A percentile compares a stretch with the other conserved stretches of the same genome.
Evolutionary conservation across 2,113 vertebrate species (phyloP).

Genomic region (Elanus axillaris): DNA sequence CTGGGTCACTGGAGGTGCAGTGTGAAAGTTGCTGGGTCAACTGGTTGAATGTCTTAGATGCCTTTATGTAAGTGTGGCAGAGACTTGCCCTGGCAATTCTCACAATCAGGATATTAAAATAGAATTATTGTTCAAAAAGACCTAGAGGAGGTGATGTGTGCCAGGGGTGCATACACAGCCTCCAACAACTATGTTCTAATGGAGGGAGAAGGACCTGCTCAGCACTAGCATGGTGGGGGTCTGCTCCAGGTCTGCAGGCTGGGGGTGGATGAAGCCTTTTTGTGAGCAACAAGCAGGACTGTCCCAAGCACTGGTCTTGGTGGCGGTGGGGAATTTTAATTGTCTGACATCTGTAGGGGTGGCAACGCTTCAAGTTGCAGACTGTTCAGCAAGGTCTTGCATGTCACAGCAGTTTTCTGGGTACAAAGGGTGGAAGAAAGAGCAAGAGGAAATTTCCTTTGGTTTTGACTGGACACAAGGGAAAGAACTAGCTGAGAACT

Average conservation of each 20-base stretch:
- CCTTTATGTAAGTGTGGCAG: not conserved
- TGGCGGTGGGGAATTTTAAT: not conserved
- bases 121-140: not conserved
- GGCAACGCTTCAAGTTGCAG: fast-evolving
- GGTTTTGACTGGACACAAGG: not conserved
- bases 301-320: not conserved
- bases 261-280: not conserved
- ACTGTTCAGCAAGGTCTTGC: not conserved
- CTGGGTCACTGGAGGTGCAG: not conserved
- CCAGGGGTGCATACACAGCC: not conserved
- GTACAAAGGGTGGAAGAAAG: not conserved
- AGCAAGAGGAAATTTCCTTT: not conserved
- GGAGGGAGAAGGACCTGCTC: not conserved
- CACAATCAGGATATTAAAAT: not conserved
- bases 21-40: not conserved
- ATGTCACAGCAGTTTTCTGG: not conserved
- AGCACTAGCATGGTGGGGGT: not conserved
- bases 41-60: not conserved
- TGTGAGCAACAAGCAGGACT: not conserved
- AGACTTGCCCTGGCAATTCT: not conserved
- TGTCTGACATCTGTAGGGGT: not conserved
- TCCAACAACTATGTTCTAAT: fast-evolving
- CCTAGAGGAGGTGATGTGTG: not conserved
- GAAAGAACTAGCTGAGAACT: not conserved
- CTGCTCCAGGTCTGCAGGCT: not conserved